Evolutionary conservation across 1,140 invertebrate genomes (phyloP), one percentile per base, ranked within the genome.

Genomic region (Ptiloglossa arizonensis): DNA sequence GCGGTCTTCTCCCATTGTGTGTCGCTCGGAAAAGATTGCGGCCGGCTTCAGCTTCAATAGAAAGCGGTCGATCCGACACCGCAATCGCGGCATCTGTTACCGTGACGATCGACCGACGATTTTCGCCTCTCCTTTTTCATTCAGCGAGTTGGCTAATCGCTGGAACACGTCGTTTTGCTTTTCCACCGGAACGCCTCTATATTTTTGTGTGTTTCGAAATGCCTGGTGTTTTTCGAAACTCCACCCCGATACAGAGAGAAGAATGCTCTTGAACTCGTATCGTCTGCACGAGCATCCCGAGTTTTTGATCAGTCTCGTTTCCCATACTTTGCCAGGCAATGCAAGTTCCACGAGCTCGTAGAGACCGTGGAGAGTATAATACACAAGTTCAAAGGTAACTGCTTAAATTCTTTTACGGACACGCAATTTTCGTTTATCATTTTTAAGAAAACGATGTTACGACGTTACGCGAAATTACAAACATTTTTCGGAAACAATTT

Each of bases 41-140:
- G 57, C 48, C 57, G 35, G 57, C n/a, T 71, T 11, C 22, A 29
- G 75, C 56, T 70, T 70, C 67, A 62, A 77, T 77, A 71, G 75
- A 77, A 77, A 77, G 75, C 75, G 75, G 75, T 71, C 75, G 75
- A 77, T 63, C 22, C 46, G 68, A 57, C 74, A 62, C 74, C 44
- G 67, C 67, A 70, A 70, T 77, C 74, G 57, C 46, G 67, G 75
- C 75, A 60, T 71, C 74, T 60, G 79, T 76, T 76, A 76, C 67
- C 67, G 74, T 77, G 67, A 81, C 74, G 74, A 60, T 78, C 79
- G 62, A 75, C 62, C 70, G 60, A 79, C 76, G 76, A 72, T 73
- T 79, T 66, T 62, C 69, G 76, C 50, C 63, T 62, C 76, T 63
- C 60, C 57, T 79, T 57, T 64, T 77, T 54, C 68, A 71, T 44